Evolutionary conservation across 1,140 invertebrate species (phyloP).

Genomic region (Ctenoplectra terminalis): DNA sequence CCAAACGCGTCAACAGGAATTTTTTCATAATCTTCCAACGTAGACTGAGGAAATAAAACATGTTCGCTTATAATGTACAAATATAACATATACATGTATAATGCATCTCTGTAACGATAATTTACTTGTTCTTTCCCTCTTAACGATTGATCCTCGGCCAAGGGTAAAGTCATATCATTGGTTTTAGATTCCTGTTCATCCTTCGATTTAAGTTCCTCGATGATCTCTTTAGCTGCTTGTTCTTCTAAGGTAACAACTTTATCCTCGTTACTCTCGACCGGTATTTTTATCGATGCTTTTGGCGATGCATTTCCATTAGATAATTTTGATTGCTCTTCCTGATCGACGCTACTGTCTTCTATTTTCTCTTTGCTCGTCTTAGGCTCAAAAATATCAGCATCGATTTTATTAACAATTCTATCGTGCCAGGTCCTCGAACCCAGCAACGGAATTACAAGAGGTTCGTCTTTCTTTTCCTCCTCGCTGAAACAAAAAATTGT

Average conservation of each 20-base stretch:
- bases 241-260: slow-evolving; percentile 82
- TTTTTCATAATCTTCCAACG: slow-evolving; percentile 94
- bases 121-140: slow-evolving; percentile 84
- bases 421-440: slow-evolving; percentile 78
- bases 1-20: slow-evolving; percentile 95
- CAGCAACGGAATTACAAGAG: slow-evolving; percentile 87
- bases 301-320: slow-evolving; percentile 53
- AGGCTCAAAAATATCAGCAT: slow-evolving; percentile 76
- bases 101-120: neutral
- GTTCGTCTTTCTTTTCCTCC: slow-evolving; percentile 82
- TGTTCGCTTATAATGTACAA: neutral
- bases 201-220: slow-evolving; percentile 82
- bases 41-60: slow-evolving; percentile 81
- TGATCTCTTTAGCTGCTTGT: slow-evolving; percentile 84
- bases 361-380: slow-evolving; percentile 60
- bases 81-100: neutral
- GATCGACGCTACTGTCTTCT: slow-evolving; percentile 44
- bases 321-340: slow-evolving; percentile 55
- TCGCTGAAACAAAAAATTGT: slow-evolving; percentile 78
- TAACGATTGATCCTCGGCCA: slow-evolving; percentile 82
- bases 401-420: slow-evolving; percentile 78
- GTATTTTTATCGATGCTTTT: slow-evolving; percentile 57
- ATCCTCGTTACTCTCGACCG: slow-evolving; percentile 46
- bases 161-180: slow-evolving; percentile 81
- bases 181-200: slow-evolving; percentile 72